Percentiles rank a stretch among this genome's conserved stretches.
These are phyloP conservation scores for Saccostrea echinata DNA, from an alignment of 1,140 invertebrate species.

Conservation along the genomic window DNA sequence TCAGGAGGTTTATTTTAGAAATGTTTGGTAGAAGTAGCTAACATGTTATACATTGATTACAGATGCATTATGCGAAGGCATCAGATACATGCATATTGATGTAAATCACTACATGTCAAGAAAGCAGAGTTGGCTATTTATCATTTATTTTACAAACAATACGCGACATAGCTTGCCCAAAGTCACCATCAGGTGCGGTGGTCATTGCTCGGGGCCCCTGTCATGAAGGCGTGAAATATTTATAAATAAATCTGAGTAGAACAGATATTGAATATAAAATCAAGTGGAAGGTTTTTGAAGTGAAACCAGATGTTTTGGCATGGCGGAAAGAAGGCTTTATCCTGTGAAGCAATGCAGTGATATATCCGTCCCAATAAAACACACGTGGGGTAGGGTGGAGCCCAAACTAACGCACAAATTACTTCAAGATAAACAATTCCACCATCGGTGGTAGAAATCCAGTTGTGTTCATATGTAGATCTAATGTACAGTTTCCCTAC, in stretches of 20 bases:
- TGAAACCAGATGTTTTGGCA: not conserved
- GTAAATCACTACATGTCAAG: not conserved
- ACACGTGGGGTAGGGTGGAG: slow-evolving; percentile 27
- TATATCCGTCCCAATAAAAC: slow-evolving; percentile 21
- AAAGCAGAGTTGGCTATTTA: not conserved
- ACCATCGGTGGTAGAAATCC: not conserved
- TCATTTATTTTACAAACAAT: not conserved
- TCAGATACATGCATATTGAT: too few species aligned
- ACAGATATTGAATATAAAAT: not conserved
- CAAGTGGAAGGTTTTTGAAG: slow-evolving; percentile 18
- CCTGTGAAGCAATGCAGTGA: not conserved
- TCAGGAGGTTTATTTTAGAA: not conserved
- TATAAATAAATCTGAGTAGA: not conserved
- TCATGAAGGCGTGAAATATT: not conserved
- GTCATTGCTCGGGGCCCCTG: not conserved
- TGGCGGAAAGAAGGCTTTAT: slow-evolving; percentile 4
- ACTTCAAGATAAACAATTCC: slow-evolving; percentile 27
- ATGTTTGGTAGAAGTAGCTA: not conserved
- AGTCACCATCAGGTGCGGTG: not conserved
- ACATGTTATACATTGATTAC: too few species aligned
- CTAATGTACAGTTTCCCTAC: not conserved
- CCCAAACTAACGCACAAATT: slow-evolving; percentile 5
- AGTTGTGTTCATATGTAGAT: not conserved
- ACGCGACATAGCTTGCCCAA: not conserved
- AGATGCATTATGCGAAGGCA: too few species aligned